phyloP scores from a whole-genome alignment of 2,113 vertebrate genomes.

The Gadus chalcogrammus region DNA sequence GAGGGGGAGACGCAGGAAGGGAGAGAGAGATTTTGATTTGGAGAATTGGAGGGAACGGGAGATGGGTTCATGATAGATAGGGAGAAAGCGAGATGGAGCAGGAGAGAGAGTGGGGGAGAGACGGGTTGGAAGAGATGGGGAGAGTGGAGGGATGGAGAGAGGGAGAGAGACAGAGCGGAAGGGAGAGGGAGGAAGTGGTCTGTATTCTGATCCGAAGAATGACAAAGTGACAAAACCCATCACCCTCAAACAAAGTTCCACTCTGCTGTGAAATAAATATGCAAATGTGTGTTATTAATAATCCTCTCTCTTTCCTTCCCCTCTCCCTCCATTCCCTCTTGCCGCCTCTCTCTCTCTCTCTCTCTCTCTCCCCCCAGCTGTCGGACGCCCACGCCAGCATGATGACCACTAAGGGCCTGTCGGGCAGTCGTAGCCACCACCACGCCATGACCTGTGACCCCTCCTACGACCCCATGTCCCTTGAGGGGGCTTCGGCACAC shows the following conservation, averaged over 20 bases:
- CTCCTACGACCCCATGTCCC: slow-evolving; percentile 76
- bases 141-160: too few species aligned
- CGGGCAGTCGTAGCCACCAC: slow-evolving; percentile 89
- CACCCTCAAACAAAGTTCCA: not conserved
- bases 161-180: not conserved
- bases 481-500: slow-evolving; percentile 76
- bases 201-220: too few species aligned
- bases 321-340: slow-evolving; percentile 12
- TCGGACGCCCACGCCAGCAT: slow-evolving; percentile 48
- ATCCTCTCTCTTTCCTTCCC: slow-evolving; percentile 20
- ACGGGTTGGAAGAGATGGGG: too few species aligned
- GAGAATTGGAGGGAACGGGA: too few species aligned
- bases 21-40: too few species aligned
- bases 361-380: slow-evolving; percentile 36
- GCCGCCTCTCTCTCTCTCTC: slow-evolving; percentile 21
- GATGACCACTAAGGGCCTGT: slow-evolving; percentile 93
- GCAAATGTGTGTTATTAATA: slow-evolving; percentile 52
- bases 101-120: not conserved
- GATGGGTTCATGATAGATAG: too few species aligned
- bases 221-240: too few species aligned
- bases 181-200: not conserved
- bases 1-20: too few species aligned
- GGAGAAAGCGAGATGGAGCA: not conserved
- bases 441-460: slow-evolving; percentile 88
- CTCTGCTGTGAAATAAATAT: slow-evolving; percentile 26